Conservation (phyloP, 2,888 invertebrate genomes). For the Cylindroiulus punctatus region DNA sequence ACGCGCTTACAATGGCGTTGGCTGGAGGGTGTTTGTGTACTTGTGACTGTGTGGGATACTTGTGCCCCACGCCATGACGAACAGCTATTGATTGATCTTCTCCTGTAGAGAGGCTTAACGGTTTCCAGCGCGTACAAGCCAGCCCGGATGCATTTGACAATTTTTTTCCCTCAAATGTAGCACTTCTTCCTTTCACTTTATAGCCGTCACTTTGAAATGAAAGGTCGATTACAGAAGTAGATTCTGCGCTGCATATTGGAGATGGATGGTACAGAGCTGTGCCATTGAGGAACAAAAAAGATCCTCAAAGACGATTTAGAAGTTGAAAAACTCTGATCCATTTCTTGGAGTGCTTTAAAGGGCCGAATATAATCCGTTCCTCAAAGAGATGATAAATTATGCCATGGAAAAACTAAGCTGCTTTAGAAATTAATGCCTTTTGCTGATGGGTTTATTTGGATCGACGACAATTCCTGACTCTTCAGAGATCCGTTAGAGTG, state of each 20-base stretch:
- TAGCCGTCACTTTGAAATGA: constrained; percentile 27
- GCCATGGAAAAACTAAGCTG: background rate
- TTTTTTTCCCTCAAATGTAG: constrained; percentile 10
- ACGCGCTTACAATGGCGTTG: constrained; percentile 21
- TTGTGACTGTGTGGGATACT: background rate
- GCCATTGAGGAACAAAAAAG: background rate
- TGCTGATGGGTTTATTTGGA: background rate
- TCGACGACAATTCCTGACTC: background rate
- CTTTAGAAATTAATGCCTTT: background rate
- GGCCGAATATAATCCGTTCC: background rate
- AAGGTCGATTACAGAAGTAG: constrained; percentile 27
- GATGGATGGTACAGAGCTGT: background rate
- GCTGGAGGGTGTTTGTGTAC: background rate
- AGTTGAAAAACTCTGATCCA: constrained; percentile 27
- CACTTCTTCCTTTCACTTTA: constrained; percentile 32
- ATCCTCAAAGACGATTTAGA: constrained; percentile 7
- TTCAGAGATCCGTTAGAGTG: too few relatives aligned
- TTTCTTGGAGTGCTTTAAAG: constrained; percentile 6
- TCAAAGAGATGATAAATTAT: background rate
- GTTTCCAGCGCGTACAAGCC: background rate
- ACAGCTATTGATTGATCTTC: constrained; percentile 21
- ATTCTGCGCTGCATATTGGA: background rate
- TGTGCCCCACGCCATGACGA: constrained; percentile 13
- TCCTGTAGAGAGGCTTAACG: constrained; percentile 32
- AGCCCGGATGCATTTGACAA: constrained; percentile 11